phyloP scores from a whole-genome alignment of 2,113 vertebrate species.

The Chroicocephalus ridibundus region DNA sequence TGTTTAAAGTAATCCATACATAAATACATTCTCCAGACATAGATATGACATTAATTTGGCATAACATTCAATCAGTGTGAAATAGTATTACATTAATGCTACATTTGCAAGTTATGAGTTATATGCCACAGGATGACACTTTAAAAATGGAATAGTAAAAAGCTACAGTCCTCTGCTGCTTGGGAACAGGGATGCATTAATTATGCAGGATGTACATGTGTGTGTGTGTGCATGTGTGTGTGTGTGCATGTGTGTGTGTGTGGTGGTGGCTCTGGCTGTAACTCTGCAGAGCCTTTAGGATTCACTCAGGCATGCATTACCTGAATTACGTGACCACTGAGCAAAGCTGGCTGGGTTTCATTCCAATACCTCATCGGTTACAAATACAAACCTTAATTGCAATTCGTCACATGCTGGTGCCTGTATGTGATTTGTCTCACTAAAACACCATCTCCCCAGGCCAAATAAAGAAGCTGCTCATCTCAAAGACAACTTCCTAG shows the following conservation, averaged over 20 bases:
- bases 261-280: background rate
- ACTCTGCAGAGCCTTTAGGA: background rate
- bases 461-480: background rate
- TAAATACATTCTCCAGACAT: background rate
- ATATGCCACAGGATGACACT: too few relatives aligned
- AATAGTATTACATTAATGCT: background rate
- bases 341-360: background rate
- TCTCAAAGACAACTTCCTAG: background rate
- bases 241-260: background rate
- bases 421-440: background rate
- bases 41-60: background rate
- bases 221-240: background rate
- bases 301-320: background rate
- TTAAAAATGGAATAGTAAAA: background rate
- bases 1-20: background rate
- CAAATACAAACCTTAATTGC: background rate
- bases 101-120: background rate
- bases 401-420: background rate
- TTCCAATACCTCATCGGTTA: background rate
- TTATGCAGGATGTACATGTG: background rate
- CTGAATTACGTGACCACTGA: background rate
- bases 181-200: background rate
- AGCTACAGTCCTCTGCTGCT: background rate
- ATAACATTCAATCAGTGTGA: background rate
- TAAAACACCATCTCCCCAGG: background rate